A percentile compares a stretch with the other conserved stretches of the same genome.
Evolutionary conservation across 1,140 invertebrate species (phyloP).

Genomic region (Zaprionus ghesquierei): DNA sequence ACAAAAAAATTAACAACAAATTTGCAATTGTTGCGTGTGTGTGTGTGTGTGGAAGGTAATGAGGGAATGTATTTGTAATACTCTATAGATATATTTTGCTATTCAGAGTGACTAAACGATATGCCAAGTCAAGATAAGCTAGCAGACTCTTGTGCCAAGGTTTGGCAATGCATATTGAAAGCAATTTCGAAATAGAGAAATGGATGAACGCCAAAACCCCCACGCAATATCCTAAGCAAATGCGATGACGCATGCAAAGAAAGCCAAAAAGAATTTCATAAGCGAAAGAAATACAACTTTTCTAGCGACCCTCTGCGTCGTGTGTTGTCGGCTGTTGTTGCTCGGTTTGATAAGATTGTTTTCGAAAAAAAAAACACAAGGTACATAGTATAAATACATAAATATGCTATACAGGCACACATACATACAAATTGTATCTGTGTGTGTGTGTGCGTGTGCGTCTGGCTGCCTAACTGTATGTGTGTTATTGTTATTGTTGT

Average conservation of each 20-base stretch:
- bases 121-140: not conserved
- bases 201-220: conserved; percentile 1
- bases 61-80: not conserved
- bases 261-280: conserved; percentile 15
- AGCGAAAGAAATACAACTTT: not conserved
- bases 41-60: too few species aligned
- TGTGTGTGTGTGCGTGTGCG: not conserved
- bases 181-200: not conserved
- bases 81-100: not conserved
- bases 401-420: conserved; percentile 1
- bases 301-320: conserved; percentile 18
- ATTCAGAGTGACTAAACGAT: not conserved
- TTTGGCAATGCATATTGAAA: conserved; percentile 44
- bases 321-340: conserved; percentile 17
- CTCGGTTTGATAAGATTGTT: conserved; percentile 68
- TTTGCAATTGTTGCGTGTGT: not conserved
- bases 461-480: conserved; percentile 43
- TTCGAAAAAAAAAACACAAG: conserved; percentile 53
- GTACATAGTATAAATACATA: conserved; percentile 35
- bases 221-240: not conserved
- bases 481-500: conserved; percentile 26
- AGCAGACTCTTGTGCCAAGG: conserved; percentile 12
- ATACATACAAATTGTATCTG: not conserved
- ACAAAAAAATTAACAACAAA: not conserved
- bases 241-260: conserved; percentile 1